A percentile compares a stretch with the other conserved stretches of the same genome.
Conservation (phyloP, 1,140 invertebrate species). For the Reticulitermes speratus region DNA sequence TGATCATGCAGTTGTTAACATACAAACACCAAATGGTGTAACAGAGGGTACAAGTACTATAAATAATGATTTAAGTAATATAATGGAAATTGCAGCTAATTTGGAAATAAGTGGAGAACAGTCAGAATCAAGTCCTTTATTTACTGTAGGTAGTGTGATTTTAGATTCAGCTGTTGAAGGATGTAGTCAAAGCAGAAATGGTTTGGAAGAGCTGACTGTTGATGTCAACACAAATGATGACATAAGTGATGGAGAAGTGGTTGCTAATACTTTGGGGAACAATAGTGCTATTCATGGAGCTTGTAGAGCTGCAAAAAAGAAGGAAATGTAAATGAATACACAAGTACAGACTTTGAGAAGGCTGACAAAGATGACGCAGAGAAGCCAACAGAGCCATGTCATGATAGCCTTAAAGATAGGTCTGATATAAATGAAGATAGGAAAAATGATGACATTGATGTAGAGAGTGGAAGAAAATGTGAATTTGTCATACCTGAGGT, state of each 20-base stretch:
- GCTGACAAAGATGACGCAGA: not conserved
- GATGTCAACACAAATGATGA: not conserved
- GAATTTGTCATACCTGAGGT: not conserved
- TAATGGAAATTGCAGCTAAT: not conserved
- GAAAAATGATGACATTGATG: not conserved
- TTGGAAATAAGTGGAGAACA: not conserved
- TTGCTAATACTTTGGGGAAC: not conserved
- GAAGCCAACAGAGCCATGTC: not conserved
- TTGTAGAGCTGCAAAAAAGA: not conserved
- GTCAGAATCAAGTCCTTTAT: not conserved
- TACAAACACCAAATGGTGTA: not conserved
- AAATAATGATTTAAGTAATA: not conserved
- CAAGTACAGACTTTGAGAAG: not conserved
- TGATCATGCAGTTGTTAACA: not conserved
- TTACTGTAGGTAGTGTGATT: not conserved
- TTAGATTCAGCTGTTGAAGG: not conserved
- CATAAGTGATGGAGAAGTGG: not conserved
- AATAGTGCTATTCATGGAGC: not conserved
- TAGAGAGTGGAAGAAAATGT: not conserved
- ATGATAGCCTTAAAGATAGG: not conserved
- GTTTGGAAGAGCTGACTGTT: not conserved
- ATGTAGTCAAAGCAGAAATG: not conserved
- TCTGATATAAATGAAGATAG: not conserved
- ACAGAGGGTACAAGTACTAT: not conserved
- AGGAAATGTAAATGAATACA: not conserved